Evolutionary conservation across 2,113 vertebrate genomes (phyloP), one percentile per base, ranked within the genome.

Genomic region (Clinocottus analis): DNA sequence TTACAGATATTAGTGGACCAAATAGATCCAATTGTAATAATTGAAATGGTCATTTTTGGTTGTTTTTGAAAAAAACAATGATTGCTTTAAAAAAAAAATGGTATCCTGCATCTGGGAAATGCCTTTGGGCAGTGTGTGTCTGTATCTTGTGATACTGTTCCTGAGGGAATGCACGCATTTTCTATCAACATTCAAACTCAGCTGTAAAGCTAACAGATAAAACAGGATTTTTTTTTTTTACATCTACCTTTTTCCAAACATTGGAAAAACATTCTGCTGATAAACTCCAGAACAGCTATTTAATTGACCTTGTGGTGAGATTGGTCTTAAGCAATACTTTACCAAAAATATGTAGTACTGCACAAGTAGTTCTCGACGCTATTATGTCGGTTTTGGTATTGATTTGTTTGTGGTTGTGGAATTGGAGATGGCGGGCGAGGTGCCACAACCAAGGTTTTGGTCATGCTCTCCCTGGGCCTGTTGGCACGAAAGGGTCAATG

Each of bases 391-490:
- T 72, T 76, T 75, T 53, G 45, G 47, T 71, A 75, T 53, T 75
- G 66, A 80, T 78, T 72, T 75, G 64, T 83, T 80, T 69, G 63
- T 33, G 80, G 71, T 69, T 65, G 23, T 61, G 66, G 27, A 83
- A 65, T 60, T 77, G 69, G 60, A 81, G 55, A 83, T 19, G 27
- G 60, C 51, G 65, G 55, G 65, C 17, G 2, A 75, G 35, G 43
- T 67, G 51, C 70, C 74, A 79, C 66, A 84, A 74, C 64, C 53
- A 79, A n/a, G 76, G 64, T 74, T 83, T 82, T 77, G 72, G 81
- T 89, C 67, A 60, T 58, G 60, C 69, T 74, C 43, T 79, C 74
- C 64, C 45, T 76, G 58, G 45, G 55, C 45, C 58, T 7, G 45
- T 59, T 79, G 76, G 75, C 74, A 79, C 23, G 8, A 67, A 58